A percentile compares a stretch with the other conserved stretches of the same genome.
These are phyloP conservation scores for Eumeta japonica DNA, from an alignment of 1,140 invertebrate species.

Conservation along the genomic window DNA sequence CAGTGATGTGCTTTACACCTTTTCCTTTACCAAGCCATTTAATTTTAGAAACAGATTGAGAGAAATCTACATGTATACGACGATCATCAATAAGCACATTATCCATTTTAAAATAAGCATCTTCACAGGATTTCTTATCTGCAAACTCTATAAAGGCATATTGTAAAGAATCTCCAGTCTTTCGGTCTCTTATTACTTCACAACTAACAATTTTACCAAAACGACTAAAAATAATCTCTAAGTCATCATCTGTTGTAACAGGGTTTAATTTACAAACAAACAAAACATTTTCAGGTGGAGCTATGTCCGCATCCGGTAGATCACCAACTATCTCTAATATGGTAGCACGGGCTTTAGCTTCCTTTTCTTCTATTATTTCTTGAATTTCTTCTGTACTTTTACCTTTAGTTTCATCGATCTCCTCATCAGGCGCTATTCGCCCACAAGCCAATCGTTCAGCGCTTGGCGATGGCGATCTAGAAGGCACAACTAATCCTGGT, in stretches of 20 bases:
- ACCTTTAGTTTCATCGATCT: conserved; percentile 88
- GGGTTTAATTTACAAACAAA: conserved; percentile 99
- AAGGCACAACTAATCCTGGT: conserved; percentile 71
- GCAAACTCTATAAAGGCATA: conserved; percentile 99
- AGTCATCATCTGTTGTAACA: conserved; percentile 95
- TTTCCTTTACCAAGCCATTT: conserved; percentile 84
- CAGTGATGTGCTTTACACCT: conserved; percentile 61
- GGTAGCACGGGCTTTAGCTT: conserved; percentile 94
- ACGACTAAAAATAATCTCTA: conserved; percentile 96
- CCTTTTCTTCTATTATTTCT: conserved; percentile 86
- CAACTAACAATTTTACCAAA: conserved; percentile 94
- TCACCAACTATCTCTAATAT: conserved; percentile 99
- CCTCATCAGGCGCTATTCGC: conserved; percentile 91
- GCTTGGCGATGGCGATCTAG: conserved; percentile 84
- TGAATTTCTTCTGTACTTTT: conserved; percentile 80
- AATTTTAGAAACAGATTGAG: conserved; percentile 94
- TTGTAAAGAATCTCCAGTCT: conserved; percentile 92
- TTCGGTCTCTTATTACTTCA: conserved; percentile 95
- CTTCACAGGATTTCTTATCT: conserved; percentile 91
- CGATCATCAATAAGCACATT: conserved; percentile 99
- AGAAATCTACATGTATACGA: conserved; percentile 99
- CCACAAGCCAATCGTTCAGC: conserved; percentile 78
- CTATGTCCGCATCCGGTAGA: conserved; percentile 94
- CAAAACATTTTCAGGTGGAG: conserved; percentile 97
- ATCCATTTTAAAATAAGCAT: conserved; percentile 99